A percentile compares a stretch with the other conserved stretches of the same genome.
Evolutionary conservation across 2,797 vertebrate genomes (phyloP).

Genomic region (Channa striata): DNA sequence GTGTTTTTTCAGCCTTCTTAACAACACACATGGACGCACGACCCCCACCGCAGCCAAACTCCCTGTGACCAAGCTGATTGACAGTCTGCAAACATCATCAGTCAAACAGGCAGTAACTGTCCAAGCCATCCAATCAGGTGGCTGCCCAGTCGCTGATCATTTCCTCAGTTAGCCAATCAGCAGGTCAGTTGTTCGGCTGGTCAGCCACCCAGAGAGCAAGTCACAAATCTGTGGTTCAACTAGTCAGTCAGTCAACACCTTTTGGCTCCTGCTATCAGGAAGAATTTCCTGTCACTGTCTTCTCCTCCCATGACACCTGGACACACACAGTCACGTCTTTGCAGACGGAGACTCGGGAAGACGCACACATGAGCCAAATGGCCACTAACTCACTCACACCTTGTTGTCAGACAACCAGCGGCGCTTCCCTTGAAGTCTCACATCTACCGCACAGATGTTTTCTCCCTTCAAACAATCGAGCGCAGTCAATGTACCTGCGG

Average conservation of each 20-base stretch:
- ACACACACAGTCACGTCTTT: conserved; percentile 48
- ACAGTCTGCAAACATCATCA: conserved; percentile 64
- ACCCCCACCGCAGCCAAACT: conserved; percentile 19
- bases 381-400: conserved; percentile 53
- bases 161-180: conserved; percentile 18
- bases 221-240: conserved; percentile 21
- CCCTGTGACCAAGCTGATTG: conserved; percentile 45
- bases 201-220: conserved; percentile 54
- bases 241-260: conserved; percentile 69
- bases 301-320: conserved; percentile 69
- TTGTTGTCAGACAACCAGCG: conserved; percentile 53
- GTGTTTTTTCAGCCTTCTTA: conserved; percentile 78
- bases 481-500: conserved; percentile 43
- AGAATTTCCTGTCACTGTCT: conserved; percentile 69
- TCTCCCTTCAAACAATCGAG: conserved; percentile 49
- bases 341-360: conserved; percentile 12
- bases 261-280: conserved; percentile 68
- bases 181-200: conserved; percentile 15
- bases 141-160: background rate
- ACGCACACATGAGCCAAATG: conserved; percentile 63
- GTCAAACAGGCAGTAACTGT: conserved; percentile 25
- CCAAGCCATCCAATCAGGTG: conserved; percentile 33
- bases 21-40: conserved; percentile 55
- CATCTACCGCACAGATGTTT: conserved; percentile 60
- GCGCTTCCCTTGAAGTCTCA: conserved; percentile 29